These are phyloP conservation scores for Ryuthela nishihirai DNA, from an alignment of 2,888 invertebrate genomes.

Conservation along the genomic window DNA sequence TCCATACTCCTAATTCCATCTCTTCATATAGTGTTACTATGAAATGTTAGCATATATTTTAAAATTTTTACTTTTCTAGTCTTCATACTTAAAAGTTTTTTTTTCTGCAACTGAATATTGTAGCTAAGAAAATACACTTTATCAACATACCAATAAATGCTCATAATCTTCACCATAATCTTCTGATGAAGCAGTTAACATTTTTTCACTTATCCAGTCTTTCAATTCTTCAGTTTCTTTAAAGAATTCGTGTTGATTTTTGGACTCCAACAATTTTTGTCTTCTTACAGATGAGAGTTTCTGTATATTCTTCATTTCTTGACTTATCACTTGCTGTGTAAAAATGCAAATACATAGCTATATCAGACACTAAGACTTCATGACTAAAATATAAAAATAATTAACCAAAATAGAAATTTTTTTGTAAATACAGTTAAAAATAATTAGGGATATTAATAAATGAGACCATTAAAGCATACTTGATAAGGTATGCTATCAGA, in stretches of 20 bases:
- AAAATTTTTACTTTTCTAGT: slow-evolving; percentile 69
- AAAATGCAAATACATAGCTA: too few relatives aligned
- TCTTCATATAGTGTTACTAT: too few relatives aligned
- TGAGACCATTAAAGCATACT: too few relatives aligned
- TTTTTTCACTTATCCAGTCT: slow-evolving; percentile 87
- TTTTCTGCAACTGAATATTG: slow-evolving; percentile 85
- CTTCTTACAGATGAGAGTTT: slow-evolving; percentile 73
- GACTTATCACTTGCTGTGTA: slow-evolving; percentile 60
- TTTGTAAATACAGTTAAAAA: too few relatives aligned
- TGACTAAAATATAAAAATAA: too few relatives aligned
- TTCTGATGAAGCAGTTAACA: slow-evolving; percentile 80
- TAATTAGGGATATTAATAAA: too few relatives aligned
- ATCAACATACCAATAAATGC: slow-evolving; percentile 64
- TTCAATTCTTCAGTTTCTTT: slow-evolving; percentile 84
- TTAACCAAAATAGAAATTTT: too few relatives aligned
- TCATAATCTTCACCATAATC: slow-evolving; percentile 94
- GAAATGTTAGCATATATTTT: too few relatives aligned
- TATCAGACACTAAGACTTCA: too few relatives aligned
- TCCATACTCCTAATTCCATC: too few relatives aligned
- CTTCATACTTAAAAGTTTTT: slow-evolving; percentile 77
- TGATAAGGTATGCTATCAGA: too few relatives aligned
- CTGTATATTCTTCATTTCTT: slow-evolving; percentile 74
- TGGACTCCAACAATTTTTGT: slow-evolving; percentile 81
- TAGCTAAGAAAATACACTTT: slow-evolving; percentile 54
- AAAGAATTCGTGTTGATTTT: slow-evolving; percentile 86